Evolutionary conservation across 2,113 vertebrate species (phyloP), one percentile per base, ranked within the genome.

Genomic region (Thymallus thymallus): DNA sequence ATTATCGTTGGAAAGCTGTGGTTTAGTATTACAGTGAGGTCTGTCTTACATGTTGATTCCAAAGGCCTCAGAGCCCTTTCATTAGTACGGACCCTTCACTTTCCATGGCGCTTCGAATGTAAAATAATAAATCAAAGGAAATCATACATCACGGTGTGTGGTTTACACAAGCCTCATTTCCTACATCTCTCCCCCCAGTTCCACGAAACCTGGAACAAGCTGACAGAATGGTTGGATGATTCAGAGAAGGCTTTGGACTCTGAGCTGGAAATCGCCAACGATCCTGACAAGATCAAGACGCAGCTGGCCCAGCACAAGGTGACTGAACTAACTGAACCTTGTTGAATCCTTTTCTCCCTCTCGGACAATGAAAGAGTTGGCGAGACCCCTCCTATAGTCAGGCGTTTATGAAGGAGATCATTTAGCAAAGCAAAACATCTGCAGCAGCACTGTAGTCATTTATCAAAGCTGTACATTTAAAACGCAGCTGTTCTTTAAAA

Each of bases 191-290:
- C 9, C 79, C 72, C 58, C 72, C 88, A 99, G 98, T 99, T 99
- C 86, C 92, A 97, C 60, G 98, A 99, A 88, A 95, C 94, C 46
- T 99, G 97, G 95, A 95, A 92, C 86, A 99, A 99, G 88, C 94
- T 99, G 76, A 98, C 95, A 92, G 95, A 98, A 69, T 99, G 98
- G 97, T 84, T 99, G 14, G 96, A 99, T 32, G 98, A 98, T 73
- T 98, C 96, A 0, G 97, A 99, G 86, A 95, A 91, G 66, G 85
- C 91, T 73, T 87, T 99, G 91, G 96, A 99, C 87, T 92, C 96
- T 0, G 98, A 99, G 74, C 93, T 97, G 88, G 98, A 99, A 93
- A 97, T 99, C 45, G 96, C 98, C 79, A 99, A 99, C 55, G 98
- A 99, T 78, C 98, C 97, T 23, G 97, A 97, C 85, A 98, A 95